These are phyloP conservation scores for Drosophila subobscura DNA, from an alignment of 1,140 invertebrate genomes.

Conservation along the genomic window DNA sequence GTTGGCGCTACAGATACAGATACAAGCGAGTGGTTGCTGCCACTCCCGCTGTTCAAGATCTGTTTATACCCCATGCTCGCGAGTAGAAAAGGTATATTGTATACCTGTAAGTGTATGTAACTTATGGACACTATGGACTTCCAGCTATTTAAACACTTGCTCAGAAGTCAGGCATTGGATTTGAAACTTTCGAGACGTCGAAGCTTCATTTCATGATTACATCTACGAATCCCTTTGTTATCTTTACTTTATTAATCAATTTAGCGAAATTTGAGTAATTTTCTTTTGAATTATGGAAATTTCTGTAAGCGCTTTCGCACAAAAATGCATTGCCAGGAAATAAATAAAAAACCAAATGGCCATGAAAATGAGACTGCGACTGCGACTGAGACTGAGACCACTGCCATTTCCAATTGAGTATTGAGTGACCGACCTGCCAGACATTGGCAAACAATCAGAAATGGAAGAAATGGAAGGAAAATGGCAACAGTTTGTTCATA, in stretches of 20 bases:
- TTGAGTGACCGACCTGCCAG: conserved; percentile 54
- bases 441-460: conserved; percentile 64
- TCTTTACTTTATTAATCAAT: neutral
- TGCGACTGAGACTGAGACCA: too few relatives aligned
- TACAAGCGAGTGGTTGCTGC: conserved; percentile 64
- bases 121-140: neutral
- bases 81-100: too few relatives aligned
- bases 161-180: neutral
- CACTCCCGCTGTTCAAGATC: conserved; percentile 49
- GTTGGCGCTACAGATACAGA: conserved; percentile 50
- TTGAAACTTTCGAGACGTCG: conserved; percentile 1
- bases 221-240: conserved; percentile 3
- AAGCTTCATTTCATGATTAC: neutral
- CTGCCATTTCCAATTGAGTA: conserved; percentile 7
- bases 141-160: conserved; percentile 12
- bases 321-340: conserved; percentile 14
- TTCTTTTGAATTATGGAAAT: neutral
- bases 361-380: conserved; percentile 21
- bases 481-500: conserved; percentile 68
- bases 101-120: too few relatives aligned
- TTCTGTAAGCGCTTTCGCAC: neutral
- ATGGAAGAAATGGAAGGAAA: conserved; percentile 5
- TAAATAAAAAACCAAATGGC: conserved; percentile 15
- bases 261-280: conserved; percentile 12
- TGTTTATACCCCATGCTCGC: conserved; percentile 6